Evolutionary conservation across 2,113 vertebrate genomes (phyloP), one percentile per base, ranked within the genome.

Genomic region (Trematomus loennbergii): DNA sequence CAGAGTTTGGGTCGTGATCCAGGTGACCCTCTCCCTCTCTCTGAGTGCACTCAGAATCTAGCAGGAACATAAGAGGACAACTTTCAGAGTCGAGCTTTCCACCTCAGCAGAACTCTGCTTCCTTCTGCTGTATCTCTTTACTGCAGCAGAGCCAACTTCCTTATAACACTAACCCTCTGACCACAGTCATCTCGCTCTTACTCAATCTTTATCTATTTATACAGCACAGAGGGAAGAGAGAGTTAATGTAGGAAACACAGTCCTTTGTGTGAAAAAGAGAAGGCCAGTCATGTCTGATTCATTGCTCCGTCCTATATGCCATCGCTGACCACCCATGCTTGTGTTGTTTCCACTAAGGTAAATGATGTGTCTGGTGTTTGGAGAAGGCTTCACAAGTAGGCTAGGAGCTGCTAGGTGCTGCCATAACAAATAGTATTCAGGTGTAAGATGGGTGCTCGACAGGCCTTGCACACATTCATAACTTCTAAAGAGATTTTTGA

Each of bases 201-300:
- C 93, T 94, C 93, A 95, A 95, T 94, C 91, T 87, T 85, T 63
- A 76, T 91, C 87, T 95, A 92, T 95, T 95, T 94, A 94, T 94
- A 92, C 85, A 87, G 72, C 88, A 8, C 66, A 90, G 75, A 83
- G 82, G 93, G 90, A 94, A 94, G 91, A 94, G 91, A 92, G 91
- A 93, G 90, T 91, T 92, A 82, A 90, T 91, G 92, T 85, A 87
- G 87, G 87, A 93, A 93, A 90, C 78, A 58, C 78, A 77, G 60
- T 88, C 29, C 49, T 87, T 79, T 88, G 84, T 83, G 85, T 78
- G 62, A 79, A 84, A 84, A 63, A 87, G 87, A 68, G 57, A 78
- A 40, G 79, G 61, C 58, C 78, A 33, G 67, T 3, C 13, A 18
- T 3, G 64, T 54, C 49, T 82, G 83, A 89, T 85, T 85, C 77